Conservation (phyloP, 2,888 invertebrate species). For the Pycnomerus fuliginosus region DNA sequence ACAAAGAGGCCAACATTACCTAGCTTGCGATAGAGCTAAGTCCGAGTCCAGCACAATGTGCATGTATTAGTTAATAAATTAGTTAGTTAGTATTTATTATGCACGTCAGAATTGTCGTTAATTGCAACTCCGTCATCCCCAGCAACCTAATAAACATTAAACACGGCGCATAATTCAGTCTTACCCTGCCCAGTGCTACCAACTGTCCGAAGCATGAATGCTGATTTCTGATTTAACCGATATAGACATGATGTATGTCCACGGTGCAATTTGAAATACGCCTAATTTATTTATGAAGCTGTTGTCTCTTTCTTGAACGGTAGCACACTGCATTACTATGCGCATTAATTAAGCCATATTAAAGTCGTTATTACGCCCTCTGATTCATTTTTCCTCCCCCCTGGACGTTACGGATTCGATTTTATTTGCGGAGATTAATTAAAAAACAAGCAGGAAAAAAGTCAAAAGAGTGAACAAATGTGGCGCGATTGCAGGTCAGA, state of each 20-base stretch:
- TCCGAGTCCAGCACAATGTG: no score
- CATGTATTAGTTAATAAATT: conserved; percentile 36
- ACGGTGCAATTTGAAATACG: conserved; percentile 37
- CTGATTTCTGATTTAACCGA: conserved; percentile 42
- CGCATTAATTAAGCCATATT: conserved; percentile 36
- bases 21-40: conserved; percentile 7
- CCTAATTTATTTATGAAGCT: conserved; percentile 40
- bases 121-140: conserved; percentile 52
- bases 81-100: conserved; percentile 49
- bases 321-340: conserved; percentile 28
- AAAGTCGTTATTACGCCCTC: no score
- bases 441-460: conserved; percentile 21
- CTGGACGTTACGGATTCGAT: conserved; percentile 5
- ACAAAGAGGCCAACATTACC: conserved; percentile 13
- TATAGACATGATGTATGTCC: conserved; percentile 38
- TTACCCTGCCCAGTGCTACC: conserved; percentile 42
- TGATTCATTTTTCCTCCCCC: background rate
- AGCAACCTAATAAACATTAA: conserved; percentile 53
- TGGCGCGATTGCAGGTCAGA: conserved; percentile 17
- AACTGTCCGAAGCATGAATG: conserved; percentile 38
- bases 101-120: conserved; percentile 51
- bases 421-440: conserved; percentile 14
- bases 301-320: conserved; percentile 33
- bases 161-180: conserved; percentile 52
- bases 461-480: conserved; percentile 24